Base-by-base conservation (phyloP, 2,888 invertebrate genomes). In the Parnassius smintheus region DNA sequence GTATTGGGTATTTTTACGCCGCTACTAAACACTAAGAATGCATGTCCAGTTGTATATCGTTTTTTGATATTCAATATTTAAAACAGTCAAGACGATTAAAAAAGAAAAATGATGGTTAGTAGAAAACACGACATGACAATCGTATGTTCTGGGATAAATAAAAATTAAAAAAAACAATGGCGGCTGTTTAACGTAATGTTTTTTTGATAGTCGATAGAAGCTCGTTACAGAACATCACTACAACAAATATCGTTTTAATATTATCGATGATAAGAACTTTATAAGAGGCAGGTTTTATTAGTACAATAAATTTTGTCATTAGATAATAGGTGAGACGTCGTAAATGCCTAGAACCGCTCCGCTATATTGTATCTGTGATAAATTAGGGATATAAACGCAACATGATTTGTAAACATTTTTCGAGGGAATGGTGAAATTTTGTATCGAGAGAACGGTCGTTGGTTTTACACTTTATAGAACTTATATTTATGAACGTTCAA, bases 171-270 rank as follows among this genome's bases (percentile, higher is more conserved):
- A 3, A 35, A 35, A 7, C 35, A 35, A 35, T 35, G 35, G 35
- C 4, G 35, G 35, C 35, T 35, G 35, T 35, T 35, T 35, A 35
- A 35, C 35, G 35, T 35, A 35, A 35, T 35, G 7, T 35, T 35
- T 18, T n/a, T 35, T 35, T 35, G 35, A 35, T 35, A n/a, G 3
- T 48, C 18, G 25, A 52, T 45, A 57, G 11, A 3, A 46, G n/a
- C 46, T 61, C 54, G 58, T 57, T 61, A 55, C 48, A 42, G 57
- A 49, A 46, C 46, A 53, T 53, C 52, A 51, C 52, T 59, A 59
- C 13, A 11, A 59, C 11, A 22, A 25, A 13, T 51, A 45, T 53
- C 25, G 25, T 46, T 52, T 25, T 45, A 59, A 45, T 45, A 10
- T 45, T 54, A 25, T 12, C 48, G 13, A 22, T 49, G 51, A 46